These are phyloP conservation scores for Drosophila koepferae DNA, from an alignment of 2,888 invertebrate genomes.

Conservation along the genomic window DNA sequence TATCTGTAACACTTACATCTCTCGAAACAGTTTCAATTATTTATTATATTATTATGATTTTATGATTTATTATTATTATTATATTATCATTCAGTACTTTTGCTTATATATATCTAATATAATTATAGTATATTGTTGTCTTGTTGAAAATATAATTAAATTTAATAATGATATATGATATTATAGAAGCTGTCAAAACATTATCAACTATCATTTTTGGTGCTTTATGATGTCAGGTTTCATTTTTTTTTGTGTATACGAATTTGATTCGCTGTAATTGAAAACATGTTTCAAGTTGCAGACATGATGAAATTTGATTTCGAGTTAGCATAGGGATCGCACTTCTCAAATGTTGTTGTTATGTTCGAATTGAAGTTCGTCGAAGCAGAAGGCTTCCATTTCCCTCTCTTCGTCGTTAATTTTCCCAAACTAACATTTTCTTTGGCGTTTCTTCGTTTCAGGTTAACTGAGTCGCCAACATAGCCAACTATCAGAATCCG, in stretches of 20 bases:
- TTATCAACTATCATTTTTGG: neutral
- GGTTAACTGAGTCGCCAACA: slow-evolving; percentile 76
- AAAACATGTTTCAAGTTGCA: neutral
- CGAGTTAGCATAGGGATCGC: neutral
- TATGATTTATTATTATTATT: too few relatives aligned
- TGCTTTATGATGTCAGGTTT: neutral
- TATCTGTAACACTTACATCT: too few relatives aligned
- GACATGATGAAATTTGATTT: slow-evolving; percentile 5
- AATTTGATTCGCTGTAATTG: slow-evolving; percentile 3
- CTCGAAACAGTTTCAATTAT: too few relatives aligned
- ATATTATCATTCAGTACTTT: neutral
- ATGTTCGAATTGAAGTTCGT: neutral
- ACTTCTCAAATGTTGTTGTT: neutral
- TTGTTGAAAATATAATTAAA: too few relatives aligned
- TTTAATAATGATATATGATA: neutral
- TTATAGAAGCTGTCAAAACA: neutral
- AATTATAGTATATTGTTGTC: too few relatives aligned
- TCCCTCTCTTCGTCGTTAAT: slow-evolving; percentile 18
- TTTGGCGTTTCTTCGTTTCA: slow-evolving; percentile 13
- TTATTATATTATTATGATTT: too few relatives aligned
- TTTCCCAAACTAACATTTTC: too few relatives aligned
- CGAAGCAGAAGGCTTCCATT: slow-evolving; percentile 24
- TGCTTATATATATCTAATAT: neutral
- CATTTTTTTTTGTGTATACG: neutral
- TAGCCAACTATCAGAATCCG: slow-evolving; percentile 78